Conservation (phyloP, 1,140 invertebrate genomes). For the Nomia melanderi region DNA sequence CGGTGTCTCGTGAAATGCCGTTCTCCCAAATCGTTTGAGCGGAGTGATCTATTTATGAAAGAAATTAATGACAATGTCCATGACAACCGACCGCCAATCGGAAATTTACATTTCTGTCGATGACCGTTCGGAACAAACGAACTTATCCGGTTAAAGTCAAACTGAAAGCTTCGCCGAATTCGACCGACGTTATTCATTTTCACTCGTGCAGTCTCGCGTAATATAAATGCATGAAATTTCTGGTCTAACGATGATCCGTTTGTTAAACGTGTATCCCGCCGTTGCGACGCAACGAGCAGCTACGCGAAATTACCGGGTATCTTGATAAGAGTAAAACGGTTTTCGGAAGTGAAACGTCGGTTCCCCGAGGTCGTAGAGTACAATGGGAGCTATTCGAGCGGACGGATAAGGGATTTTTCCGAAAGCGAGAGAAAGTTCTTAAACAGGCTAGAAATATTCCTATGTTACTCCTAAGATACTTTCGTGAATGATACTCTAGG, state of each 20-base stretch:
- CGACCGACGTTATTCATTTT: neutral
- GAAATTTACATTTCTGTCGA: no score
- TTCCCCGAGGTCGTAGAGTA: neutral
- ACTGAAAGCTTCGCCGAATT: no score
- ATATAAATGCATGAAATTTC: neutral
- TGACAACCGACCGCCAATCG: no score
- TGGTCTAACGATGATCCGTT: no score
- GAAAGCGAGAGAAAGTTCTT: conserved; percentile 52
- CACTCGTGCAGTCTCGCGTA: neutral
- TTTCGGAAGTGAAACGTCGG: no score
- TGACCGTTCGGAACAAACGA: no score
- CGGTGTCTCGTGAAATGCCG: no score
- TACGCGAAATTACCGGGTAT: neutral
- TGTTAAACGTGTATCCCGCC: no score
- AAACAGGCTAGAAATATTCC: conserved; percentile 32
- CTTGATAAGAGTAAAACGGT: neutral
- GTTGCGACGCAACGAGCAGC: neutral
- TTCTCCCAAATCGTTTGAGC: no score
- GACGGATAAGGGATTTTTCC: conserved; percentile 58
- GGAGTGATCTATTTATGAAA: no score
- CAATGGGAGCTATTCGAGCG: conserved; percentile 27
- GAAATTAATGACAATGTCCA: no score
- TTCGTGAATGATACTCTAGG: conserved; percentile 50
- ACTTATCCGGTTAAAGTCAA: no score
- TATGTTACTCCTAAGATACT: conserved; percentile 50